Conservation (phyloP, 2,113 vertebrate species). For the Mellivora capensis region DNA sequence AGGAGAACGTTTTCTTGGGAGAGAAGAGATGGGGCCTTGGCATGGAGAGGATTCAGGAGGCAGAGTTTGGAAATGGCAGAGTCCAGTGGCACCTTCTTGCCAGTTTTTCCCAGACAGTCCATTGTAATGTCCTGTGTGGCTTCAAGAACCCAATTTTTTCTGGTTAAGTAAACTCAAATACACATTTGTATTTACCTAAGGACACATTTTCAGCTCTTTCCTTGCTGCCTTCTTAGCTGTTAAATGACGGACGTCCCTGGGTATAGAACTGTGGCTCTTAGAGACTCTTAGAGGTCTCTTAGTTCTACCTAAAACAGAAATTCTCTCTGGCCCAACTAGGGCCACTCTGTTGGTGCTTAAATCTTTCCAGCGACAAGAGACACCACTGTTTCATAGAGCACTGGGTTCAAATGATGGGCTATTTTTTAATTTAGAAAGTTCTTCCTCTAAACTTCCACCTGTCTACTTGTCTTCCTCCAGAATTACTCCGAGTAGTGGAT, state of each 20-base stretch:
- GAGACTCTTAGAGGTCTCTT: neutral
- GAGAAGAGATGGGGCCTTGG: neutral
- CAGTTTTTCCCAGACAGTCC: neutral
- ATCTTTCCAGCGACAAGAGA: neutral
- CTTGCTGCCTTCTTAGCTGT: neutral
- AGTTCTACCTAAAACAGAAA: neutral
- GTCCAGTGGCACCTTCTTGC: neutral
- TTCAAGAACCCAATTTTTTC: neutral
- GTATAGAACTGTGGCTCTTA: neutral
- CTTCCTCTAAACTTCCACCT: neutral
- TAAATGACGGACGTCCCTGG: neutral
- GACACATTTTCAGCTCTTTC: neutral
- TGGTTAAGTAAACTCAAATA: neutral
- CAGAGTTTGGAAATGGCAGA: neutral
- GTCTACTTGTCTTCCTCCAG: neutral
- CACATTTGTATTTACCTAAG: neutral
- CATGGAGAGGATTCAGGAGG: neutral
- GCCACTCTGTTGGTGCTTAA: neutral
- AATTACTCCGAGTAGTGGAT: neutral
- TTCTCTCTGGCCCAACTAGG: neutral
- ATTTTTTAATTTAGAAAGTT: neutral
- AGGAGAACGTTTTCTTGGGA: neutral
- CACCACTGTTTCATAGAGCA: neutral
- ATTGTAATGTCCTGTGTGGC: neutral
- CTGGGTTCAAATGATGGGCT: neutral